Conservation (phyloP, 2,888 invertebrate species). For the Tenthredo amoena region DNA sequence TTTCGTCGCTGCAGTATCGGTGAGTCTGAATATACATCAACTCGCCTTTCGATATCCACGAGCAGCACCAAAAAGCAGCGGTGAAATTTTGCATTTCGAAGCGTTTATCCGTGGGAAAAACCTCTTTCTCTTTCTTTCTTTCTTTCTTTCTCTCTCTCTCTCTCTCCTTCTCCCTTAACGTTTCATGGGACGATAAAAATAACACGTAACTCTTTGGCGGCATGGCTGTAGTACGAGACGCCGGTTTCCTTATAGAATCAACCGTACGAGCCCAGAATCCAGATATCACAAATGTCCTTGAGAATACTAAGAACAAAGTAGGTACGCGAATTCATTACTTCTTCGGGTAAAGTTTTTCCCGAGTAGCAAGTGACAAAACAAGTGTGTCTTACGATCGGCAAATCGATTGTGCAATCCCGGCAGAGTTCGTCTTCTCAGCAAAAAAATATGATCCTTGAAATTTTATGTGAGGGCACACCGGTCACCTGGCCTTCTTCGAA, state of each 20-base stretch:
- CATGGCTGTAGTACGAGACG: background rate
- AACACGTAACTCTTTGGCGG: conserved; percentile 8
- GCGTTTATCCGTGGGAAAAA: conserved; percentile 26
- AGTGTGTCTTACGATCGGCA: background rate
- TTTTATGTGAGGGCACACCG: conserved; percentile 2
- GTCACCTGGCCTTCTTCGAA: background rate
- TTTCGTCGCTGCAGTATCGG: conserved; percentile 8
- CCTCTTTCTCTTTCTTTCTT: background rate
- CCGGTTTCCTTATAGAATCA: background rate
- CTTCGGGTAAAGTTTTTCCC: background rate
- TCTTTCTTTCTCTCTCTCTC: too few relatives aligned
- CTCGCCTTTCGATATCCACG: background rate
- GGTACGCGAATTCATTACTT: background rate
- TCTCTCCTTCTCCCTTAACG: background rate
- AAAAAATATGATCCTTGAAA: conserved; percentile 6
- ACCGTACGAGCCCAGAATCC: background rate
- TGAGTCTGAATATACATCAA: conserved; percentile 24
- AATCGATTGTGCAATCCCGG: background rate
- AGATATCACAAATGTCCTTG: background rate
- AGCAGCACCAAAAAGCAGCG: background rate
- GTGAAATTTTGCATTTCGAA: background rate
- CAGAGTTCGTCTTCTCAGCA: background rate
- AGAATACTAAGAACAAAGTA: background rate
- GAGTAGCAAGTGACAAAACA: background rate
- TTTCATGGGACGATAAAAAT: conserved; percentile 5